These are phyloP conservation scores for Gymnobelideus leadbeateri DNA, from an alignment of 2,113 vertebrate genomes.

Conservation along the genomic window DNA sequence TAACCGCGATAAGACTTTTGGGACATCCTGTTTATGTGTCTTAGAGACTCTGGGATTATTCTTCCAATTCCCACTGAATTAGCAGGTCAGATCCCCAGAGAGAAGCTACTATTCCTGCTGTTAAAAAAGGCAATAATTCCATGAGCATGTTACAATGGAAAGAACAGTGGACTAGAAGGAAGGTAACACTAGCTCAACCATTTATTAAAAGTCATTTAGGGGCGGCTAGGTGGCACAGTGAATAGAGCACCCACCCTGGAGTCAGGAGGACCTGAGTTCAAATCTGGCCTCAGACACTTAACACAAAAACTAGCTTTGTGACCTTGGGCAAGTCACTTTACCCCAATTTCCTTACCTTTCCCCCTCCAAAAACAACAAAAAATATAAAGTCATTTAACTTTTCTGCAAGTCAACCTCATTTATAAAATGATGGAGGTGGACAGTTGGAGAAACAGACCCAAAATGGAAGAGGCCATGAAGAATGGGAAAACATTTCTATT, in stretches of 20 bases:
- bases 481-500: neutral
- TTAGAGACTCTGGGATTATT: neutral
- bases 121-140: neutral
- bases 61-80: neutral
- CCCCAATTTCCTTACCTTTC: too few species aligned
- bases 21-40: neutral
- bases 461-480: neutral
- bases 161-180: neutral
- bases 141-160: neutral
- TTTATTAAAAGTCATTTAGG: neutral
- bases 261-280: too few species aligned
- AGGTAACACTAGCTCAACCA: neutral
- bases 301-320: too few species aligned
- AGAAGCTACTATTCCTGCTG: neutral
- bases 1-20: neutral
- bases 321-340: too few species aligned
- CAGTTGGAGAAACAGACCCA: slow-evolving; percentile 7
- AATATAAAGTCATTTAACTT: neutral
- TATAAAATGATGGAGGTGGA: slow-evolving; percentile 14
- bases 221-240: too few species aligned
- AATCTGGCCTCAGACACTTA: too few species aligned
- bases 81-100: neutral
- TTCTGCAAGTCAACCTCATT: slow-evolving; percentile 2
- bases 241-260: too few species aligned
- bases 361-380: too few species aligned